Base-by-base conservation (phyloP, 1,140 invertebrate genomes). In the Caenorhabditis brenneri region DNA sequence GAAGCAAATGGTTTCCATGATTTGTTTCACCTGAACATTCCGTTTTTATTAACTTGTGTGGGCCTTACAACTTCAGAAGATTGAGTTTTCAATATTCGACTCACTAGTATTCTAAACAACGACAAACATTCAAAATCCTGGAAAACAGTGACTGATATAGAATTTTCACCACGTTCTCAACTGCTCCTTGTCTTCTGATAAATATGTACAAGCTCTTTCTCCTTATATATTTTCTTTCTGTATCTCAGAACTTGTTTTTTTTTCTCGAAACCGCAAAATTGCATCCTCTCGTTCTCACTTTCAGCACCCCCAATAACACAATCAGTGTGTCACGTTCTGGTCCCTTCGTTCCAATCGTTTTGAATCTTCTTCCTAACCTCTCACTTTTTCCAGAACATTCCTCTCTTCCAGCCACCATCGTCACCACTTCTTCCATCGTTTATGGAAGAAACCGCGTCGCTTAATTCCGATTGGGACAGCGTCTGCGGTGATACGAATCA, bases 391-490 rank as follows among this genome's bases (percentile, higher is more conserved):
- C 65, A 74, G 65, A 74, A 74, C 65, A 74, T 74, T 74, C 65
- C 65, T 42, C 65, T 74, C 65, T 74, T 74, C 65, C 65, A 74
- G 65, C 65, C 65, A 42, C 65, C 65, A 42, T 74, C 65, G 46
- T 42, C 65, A 24, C 65, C 65, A 74, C 65, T 74, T 74, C 65
- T 74, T 74, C 36, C 65, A 46, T 74, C 65, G 65, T 74, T 74
- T 74, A 74, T 74, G 65, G 65, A 74, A 39, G 65, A 74, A 12
- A 74, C 65, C 65, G 65, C 65, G 65, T 74, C 65, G 65, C 33
- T 74, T 24, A 74, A 74, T 74, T 74, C 65, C 65, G 65, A 74
- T 74, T 74, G 65, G 65, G 65, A 74, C 65, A 74, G 65, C 65
- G 36, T 74, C 15, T 74, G 65, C 65, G 65, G 36, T 22, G 65